Evolutionary conservation across 2,797 vertebrate species (phyloP), one percentile per base, ranked within the genome.

Genomic region (Pachyuromys duprasi): DNA sequence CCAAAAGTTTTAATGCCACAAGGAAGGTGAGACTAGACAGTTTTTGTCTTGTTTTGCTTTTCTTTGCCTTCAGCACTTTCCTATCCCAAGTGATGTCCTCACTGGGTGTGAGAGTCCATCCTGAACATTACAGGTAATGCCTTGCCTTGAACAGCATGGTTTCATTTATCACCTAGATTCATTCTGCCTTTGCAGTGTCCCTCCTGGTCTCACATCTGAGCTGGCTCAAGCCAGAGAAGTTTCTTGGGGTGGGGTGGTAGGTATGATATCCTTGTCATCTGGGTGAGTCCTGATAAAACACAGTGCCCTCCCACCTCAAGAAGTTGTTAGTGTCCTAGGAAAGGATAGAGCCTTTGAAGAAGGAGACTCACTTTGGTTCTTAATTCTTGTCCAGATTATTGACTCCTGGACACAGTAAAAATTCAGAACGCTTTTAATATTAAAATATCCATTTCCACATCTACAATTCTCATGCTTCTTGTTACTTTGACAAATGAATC

Each of bases 401-500:
- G 78, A 79, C 36, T 57, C 33, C 55, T 75, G 42, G 20, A 81
- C 63, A 39, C 93, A 89, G 89, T 55, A 49, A 92, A 86, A 89
- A 89, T 49, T 22, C 2, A 31, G 36, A 8, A 45, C 17, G 78
- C 31, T 49, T 81, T 86, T 74, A 92, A 49, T 95, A 87, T 72
- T 63, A 79, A n/a, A 65, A 90, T 70, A 67, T 18, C 3, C 31
- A 28, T 89, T 91, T 96, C 24, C 42, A 55, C 55, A 92, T 20
- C 28, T 49, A 28, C 42, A 75, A 8, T 83, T 91, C 36, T 80
- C 62, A 45, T 94, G 42, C 53, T 96, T 82, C 74, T 39, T 78
- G 70, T 33, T 83, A 76, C 78, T 67, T 90, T 89, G 81, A 89
- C 78, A 83, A 96, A 67, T 94, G 63, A 95, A 84, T 94, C 36